Conservation (phyloP, 2,113 vertebrate genomes). For the Dromas ardeola region DNA sequence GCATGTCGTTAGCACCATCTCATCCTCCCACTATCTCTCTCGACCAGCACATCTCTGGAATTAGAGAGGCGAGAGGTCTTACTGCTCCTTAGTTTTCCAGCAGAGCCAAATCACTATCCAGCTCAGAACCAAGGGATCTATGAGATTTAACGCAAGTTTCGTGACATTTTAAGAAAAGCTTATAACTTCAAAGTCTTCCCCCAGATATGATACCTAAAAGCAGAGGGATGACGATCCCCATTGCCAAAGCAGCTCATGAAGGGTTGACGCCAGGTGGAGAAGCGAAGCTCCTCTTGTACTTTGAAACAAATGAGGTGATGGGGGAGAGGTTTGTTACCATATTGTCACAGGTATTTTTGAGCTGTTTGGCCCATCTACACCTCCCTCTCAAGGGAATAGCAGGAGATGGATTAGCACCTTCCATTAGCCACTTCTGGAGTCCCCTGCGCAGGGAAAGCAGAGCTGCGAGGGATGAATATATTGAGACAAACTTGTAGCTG, state of each 20-base stretch:
- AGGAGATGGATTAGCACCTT: background rate
- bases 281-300: background rate
- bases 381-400: background rate
- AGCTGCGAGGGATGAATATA: background rate
- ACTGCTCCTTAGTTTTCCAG: accelerated
- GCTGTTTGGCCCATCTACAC: background rate
- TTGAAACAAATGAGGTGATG: constrained; percentile 13
- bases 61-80: background rate
- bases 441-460: background rate
- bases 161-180: background rate
- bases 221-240: accelerated
- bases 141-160: accelerated
- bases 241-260: background rate
- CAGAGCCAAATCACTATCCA: background rate
- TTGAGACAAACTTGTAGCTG: accelerated
- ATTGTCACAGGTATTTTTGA: background rate
- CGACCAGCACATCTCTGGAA: background rate
- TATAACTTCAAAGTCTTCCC: background rate
- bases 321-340: background rate
- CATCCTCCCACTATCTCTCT: background rate
- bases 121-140: background rate
- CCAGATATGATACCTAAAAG: background rate
- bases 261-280: background rate
- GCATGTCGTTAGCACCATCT: accelerated
- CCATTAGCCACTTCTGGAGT: background rate